Conservation (phyloP, 1,140 invertebrate species). For the Drosophila takahashii region DNA sequence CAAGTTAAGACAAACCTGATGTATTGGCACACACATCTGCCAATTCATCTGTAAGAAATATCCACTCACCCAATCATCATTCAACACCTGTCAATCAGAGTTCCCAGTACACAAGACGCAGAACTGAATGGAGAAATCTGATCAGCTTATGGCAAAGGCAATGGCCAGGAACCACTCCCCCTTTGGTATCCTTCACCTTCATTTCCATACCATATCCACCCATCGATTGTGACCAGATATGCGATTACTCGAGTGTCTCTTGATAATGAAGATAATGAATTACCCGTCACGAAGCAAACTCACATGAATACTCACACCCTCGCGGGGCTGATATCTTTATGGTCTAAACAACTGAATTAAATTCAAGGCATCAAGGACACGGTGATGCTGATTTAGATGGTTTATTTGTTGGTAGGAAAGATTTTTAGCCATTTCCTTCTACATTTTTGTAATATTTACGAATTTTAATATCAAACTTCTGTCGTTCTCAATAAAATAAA, state of each 20-base stretch:
- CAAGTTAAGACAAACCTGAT: not conserved
- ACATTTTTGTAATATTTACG: too few species aligned
- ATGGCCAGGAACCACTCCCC: conserved; percentile 15
- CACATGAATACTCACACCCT: conserved; percentile 11
- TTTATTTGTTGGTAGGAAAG: not conserved
- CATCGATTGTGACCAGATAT: conserved; percentile 49
- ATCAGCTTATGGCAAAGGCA: conserved; percentile 63
- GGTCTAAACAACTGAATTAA: conserved; percentile 28
- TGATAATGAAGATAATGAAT: conserved; percentile 60
- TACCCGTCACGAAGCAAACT: conserved; percentile 24
- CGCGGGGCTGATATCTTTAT: conserved; percentile 4
- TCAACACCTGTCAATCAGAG: conserved; percentile 23
- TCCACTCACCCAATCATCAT: conserved; percentile 11
- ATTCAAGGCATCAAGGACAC: conserved; percentile 20
- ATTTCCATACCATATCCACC: conserved; percentile 11
- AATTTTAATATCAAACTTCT: too few species aligned
- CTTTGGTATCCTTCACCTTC: not conserved
- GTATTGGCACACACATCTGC: not conserved
- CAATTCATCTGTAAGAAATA: not conserved
- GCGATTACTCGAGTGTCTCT: conserved; percentile 42
- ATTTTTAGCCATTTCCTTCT: not conserved
- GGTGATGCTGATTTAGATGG: not conserved
- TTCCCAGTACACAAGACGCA: not conserved
- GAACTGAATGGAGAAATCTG: conserved; percentile 26
- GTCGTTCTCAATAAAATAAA: too few species aligned